Evolutionary conservation across 2,797 vertebrate genomes (phyloP).

Genomic region (Mycteria americana): DNA sequence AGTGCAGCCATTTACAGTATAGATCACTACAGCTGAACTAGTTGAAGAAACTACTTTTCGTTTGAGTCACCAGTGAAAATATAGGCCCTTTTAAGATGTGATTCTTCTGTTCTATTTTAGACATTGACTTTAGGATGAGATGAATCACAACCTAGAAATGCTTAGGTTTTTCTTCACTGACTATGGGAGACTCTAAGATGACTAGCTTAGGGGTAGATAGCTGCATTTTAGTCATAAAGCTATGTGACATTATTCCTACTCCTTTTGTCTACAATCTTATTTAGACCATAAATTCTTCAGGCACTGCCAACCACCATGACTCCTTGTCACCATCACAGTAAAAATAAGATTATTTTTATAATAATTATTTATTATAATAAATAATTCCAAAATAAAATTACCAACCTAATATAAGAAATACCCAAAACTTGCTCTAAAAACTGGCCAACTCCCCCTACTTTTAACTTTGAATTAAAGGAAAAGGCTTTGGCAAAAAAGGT

Average conservation of each 20-base stretch:
- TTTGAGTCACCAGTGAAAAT: not conserved
- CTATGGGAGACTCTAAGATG: not conserved
- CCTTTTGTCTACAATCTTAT: not conserved
- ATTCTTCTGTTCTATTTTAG: not conserved
- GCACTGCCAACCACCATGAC: not conserved
- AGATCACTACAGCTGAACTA: not conserved
- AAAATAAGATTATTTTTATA: no score
- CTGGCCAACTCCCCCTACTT: not conserved
- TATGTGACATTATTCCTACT: not conserved
- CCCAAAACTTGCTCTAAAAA: not conserved
- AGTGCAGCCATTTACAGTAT: not conserved
- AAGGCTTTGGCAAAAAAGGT: not conserved
- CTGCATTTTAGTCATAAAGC: not conserved
- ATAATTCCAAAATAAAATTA: not conserved
- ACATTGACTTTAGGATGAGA: not conserved
- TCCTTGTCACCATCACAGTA: not conserved
- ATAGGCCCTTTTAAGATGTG: not conserved
- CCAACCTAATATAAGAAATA: not conserved
- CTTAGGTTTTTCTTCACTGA: not conserved
- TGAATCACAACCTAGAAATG: not conserved
- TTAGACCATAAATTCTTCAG: not conserved
- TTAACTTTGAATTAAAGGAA: not conserved
- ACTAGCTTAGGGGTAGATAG: not conserved
- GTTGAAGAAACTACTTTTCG: not conserved
- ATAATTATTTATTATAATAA: no score